Evolutionary conservation across 1,140 invertebrate genomes (phyloP), one percentile per base, ranked within the genome.

Genomic region (Drosophila asahinai): DNA sequence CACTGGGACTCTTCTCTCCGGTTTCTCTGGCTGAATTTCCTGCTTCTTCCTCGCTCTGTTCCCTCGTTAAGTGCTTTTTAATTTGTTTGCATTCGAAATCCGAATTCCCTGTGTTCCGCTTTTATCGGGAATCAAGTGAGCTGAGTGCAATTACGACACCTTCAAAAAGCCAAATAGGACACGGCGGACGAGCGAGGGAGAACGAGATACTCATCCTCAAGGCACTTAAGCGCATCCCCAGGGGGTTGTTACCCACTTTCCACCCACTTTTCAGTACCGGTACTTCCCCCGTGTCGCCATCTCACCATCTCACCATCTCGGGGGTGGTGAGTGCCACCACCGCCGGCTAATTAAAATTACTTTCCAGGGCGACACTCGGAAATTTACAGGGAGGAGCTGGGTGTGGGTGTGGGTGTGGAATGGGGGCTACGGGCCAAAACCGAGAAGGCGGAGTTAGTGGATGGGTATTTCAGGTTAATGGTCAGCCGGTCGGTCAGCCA

Each of bases 141-240:
- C 63, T 87, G 84, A 89, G 84, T 89, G 81, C 86, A 89, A 89
- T 87, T 87, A 87, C 84, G 81, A 87, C 84, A 87, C 84, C 84
- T 87, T 87, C 84, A 84, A 89, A 89, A 89, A 89, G 81, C 80
- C 77, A 83, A 45, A 61, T 76, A 70, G 75, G 55, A 77, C 48
- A 47, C 48, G 40, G 17, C 19, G 57, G 27, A 8, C 17, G 30
- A 27, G 40, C 43, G 11, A 30, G 59, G 59, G 33, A 40, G 36
- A 30, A 6, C 27, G 14, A 7, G 30, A n/a, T 19, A 12, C 66
- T 67, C 61, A 61, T 79, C 57, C 65, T 77, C 42, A 81, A 71
- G 72, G 73, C 84, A 89, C 81, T 87, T 87, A 79, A 81, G 84
- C 84, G 55, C 84, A 81, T 84, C 81, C 84, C 84, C 33, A 66